phyloP scores from a whole-genome alignment of 2,888 invertebrate species.

The Crioceris asparagi region DNA sequence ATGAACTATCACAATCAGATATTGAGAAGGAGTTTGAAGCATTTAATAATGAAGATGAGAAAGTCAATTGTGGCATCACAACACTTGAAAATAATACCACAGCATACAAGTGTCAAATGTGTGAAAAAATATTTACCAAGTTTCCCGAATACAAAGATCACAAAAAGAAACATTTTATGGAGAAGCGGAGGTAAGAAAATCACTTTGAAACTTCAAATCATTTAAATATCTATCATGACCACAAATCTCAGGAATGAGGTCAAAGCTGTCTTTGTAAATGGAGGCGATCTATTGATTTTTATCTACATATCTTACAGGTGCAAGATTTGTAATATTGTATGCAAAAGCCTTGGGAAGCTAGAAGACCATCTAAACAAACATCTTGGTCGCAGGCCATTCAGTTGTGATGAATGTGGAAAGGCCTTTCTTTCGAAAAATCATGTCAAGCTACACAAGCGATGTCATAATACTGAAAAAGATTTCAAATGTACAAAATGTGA shows the following conservation, averaged over 20 bases:
- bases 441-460: constrained; percentile 25
- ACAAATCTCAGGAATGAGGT: background rate
- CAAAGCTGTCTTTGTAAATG: background rate
- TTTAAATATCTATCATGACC: no score
- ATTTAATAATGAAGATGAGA: constrained; percentile 11
- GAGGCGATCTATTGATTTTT: background rate
- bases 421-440: constrained; percentile 25
- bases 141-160: constrained; percentile 23
- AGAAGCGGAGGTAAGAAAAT: constrained; percentile 22
- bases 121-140: constrained; percentile 19
- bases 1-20: constrained; percentile 12
- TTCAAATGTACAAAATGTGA: constrained; percentile 26
- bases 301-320: constrained; percentile 15
- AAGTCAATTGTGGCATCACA: constrained; percentile 9
- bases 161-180: constrained; percentile 24
- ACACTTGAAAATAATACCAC: constrained; percentile 13
- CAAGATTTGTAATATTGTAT: constrained; percentile 24
- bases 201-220: no score
- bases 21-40: constrained; percentile 15
- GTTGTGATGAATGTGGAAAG: constrained; percentile 26
- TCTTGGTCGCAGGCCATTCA: constrained; percentile 25
- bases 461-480: constrained; percentile 23
- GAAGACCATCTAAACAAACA: constrained; percentile 27
- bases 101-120: constrained; percentile 23
- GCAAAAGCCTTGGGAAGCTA: constrained; percentile 25